These are phyloP conservation scores for Notoglanidium macrostoma DNA, from an alignment of 2,797 vertebrate species.

Conservation along the genomic window DNA sequence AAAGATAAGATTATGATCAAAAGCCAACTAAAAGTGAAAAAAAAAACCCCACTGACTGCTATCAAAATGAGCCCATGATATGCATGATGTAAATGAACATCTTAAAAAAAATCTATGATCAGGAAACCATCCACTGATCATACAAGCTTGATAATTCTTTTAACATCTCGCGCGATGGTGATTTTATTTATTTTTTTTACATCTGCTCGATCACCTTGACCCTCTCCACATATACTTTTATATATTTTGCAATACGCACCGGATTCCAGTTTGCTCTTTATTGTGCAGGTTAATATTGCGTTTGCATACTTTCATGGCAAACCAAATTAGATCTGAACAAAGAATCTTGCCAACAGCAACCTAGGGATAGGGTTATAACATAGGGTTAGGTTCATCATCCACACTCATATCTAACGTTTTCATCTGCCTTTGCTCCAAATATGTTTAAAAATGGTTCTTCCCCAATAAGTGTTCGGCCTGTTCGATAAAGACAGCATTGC, in stretches of 20 bases:
- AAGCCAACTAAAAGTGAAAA: neutral
- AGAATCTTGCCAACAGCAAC: neutral
- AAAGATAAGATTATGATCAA: neutral
- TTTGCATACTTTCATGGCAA: neutral
- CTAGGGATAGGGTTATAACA: too few species aligned
- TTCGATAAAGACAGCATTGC: constrained; percentile 43
- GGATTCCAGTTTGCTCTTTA: neutral
- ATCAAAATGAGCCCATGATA: neutral
- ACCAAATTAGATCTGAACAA: neutral
- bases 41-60: neutral
- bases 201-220: neutral
- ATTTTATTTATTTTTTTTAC: too few species aligned
- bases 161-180: neutral
- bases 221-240: neutral
- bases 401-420: neutral
- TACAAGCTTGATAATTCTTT: neutral
- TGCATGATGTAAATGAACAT: neutral
- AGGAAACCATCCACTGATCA: neutral
- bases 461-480: neutral
- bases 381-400: neutral
- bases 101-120: neutral
- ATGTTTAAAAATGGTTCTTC: constrained; percentile 6
- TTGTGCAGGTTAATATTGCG: neutral
- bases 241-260: neutral
- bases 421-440: neutral